Evolutionary conservation across 2,797 vertebrate genomes (phyloP).

Genomic region (Phyllotis vaccarum): DNA sequence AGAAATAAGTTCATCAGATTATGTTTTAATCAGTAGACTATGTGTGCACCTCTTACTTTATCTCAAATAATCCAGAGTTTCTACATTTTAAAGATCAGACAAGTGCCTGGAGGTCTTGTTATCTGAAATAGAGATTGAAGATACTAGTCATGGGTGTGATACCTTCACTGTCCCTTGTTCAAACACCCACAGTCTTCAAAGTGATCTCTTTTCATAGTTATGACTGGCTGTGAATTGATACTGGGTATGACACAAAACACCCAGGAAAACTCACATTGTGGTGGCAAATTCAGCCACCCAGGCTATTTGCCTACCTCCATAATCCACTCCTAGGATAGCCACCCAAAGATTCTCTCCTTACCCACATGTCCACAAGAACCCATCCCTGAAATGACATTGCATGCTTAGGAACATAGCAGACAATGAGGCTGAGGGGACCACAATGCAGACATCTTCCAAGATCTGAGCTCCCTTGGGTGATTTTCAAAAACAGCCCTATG

Average conservation of each 20-base stretch:
- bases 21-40: background rate
- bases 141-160: rapidly evolving
- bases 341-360: background rate
- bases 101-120: background rate
- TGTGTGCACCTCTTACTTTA: background rate
- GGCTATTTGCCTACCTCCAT: background rate
- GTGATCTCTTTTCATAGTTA: background rate
- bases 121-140: background rate
- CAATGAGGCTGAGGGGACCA: background rate
- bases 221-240: background rate
- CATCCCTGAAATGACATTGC: rapidly evolving
- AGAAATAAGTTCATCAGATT: background rate
- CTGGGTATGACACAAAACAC: background rate
- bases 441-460: rapidly evolving
- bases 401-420: background rate
- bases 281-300: background rate
- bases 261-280: rapidly evolving
- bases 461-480: background rate
- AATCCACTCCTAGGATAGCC: background rate
- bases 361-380: background rate
- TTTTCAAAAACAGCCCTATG: background rate
- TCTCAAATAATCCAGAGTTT: background rate
- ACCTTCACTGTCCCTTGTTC: background rate
- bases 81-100: background rate
- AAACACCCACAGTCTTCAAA: background rate